Base-by-base conservation (phyloP, 2,797 vertebrate genomes). In the Lemur catta region DNA sequence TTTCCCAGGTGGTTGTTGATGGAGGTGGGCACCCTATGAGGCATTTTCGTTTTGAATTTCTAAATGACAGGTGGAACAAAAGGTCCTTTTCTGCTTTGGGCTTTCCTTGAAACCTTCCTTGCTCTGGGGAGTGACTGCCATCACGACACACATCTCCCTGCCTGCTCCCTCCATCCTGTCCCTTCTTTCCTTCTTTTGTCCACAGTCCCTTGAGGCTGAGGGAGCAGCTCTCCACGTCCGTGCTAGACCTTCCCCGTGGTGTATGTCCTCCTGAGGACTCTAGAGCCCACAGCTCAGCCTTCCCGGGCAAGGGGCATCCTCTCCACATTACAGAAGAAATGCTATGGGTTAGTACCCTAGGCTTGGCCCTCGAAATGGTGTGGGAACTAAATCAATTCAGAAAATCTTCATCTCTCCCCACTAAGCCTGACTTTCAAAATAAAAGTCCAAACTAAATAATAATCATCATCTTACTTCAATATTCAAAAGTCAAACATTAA, bases 281-380 rank as follows among this genome's bases (percentile, higher is more conserved):
- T 0, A 11, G 13, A 14, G 14, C 13, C 13, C 52, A 2, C 0
- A 8, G 17, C 0, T 2, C 50, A 6, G 61, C 50, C 41, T 79
- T 11, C 3, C 59, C 6, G 13, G 22, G 22, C n/a, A 13, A 38
- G 6, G 5, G 30, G 85, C 22, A 13, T 17, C 55, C 67, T 30
- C 33, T 43, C 84, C 3, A 1, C 12, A 6, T 35, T 20, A 43
- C 6, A 41, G 57, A 76, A 48, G 78, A 67, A 57, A 82, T n/a
- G 18, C 38, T 57, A 22, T 15, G 57, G 61, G 50, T 24, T 9
- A 46, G 38, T 65, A 33, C 24, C 38, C 38, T 18, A 6, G n/a
- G 13, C 57, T 81, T 38, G 11, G 33, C 38, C 57, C 24, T 57
- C 65, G 33, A 48, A 82, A 38, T 65, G 41, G 14, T 18, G 38